These are phyloP conservation scores for Stenoptilia bipunctidactyla DNA, from an alignment of 2,888 invertebrate genomes.

Conservation along the genomic window DNA sequence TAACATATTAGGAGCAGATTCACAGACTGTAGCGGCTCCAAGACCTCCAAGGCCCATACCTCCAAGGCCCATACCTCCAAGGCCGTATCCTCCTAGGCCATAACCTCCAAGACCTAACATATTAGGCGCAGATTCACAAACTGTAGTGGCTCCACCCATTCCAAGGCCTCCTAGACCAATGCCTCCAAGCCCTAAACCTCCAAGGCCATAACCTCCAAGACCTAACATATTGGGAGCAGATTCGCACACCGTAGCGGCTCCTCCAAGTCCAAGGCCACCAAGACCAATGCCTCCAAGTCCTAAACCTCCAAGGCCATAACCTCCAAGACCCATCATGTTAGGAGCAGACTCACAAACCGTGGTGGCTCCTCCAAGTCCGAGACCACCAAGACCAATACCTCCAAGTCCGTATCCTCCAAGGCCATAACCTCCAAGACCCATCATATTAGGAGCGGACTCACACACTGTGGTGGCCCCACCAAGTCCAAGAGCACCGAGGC, in stretches of 20 bases:
- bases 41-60: background rate
- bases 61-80: background rate
- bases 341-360: slow-evolving; percentile 14
- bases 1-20: background rate
- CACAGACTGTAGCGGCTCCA: slow-evolving; percentile 1
- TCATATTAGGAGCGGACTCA: slow-evolving; percentile 5
- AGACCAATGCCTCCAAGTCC: slow-evolving; percentile 7
- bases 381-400: slow-evolving; percentile 2
- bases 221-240: background rate
- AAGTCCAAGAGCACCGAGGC: background rate
- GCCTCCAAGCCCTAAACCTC: background rate
- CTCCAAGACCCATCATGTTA: slow-evolving; percentile 1
- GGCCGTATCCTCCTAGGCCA: background rate
- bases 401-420: slow-evolving; percentile 1
- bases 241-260: no score
- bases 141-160: slow-evolving; percentile 7
- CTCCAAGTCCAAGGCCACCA: slow-evolving; percentile 6
- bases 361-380: background rate
- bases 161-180: background rate
- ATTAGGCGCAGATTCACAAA: slow-evolving; percentile 5
- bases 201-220: slow-evolving; percentile 1
- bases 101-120: no score
- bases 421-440: slow-evolving; percentile 1
- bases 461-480: slow-evolving; percentile 12
- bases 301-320: background rate